Conservation (phyloP, 35 echinoderm and acorn worm genomes). For the Patiria miniata region DNA sequence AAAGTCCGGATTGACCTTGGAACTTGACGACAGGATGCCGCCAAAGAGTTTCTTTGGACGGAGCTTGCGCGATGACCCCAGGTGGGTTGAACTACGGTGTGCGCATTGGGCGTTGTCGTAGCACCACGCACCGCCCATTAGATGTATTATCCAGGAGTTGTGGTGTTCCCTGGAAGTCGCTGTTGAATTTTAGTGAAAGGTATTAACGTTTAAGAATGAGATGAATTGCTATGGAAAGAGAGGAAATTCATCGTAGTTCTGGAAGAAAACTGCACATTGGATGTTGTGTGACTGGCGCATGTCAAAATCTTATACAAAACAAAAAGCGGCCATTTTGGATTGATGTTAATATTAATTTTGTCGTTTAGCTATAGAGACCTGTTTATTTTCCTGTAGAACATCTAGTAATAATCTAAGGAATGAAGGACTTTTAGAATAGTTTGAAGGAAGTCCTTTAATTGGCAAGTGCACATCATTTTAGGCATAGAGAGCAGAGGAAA, state of each 20-base stretch:
- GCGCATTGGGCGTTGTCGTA: slow-evolving; percentile 62
- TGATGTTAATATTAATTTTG: too few species aligned
- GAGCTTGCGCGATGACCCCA: slow-evolving; percentile 53
- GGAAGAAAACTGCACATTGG: too few species aligned
- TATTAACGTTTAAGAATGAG: too few species aligned
- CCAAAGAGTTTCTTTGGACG: background rate
- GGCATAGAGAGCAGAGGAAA: too few species aligned
- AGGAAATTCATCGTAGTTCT: background rate
- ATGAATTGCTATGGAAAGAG: background rate
- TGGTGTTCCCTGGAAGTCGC: background rate
- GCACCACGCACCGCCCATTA: slow-evolving; percentile 58
- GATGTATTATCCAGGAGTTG: slow-evolving; percentile 60
- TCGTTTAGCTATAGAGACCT: too few species aligned
- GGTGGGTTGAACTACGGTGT: slow-evolving; percentile 33
- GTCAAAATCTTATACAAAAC: too few species aligned
- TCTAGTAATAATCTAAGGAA: too few species aligned
- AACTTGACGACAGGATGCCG: slow-evolving; percentile 53
- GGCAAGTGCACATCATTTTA: too few species aligned
- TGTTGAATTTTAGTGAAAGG: background rate
- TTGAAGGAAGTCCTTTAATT: too few species aligned
- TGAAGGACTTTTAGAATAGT: too few species aligned
- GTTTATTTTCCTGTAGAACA: too few species aligned
- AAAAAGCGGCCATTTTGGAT: too few species aligned
- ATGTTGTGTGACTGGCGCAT: slow-evolving; percentile 34
- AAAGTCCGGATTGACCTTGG: slow-evolving; percentile 69